Conservation (phyloP, 2,797 vertebrate species). For the Mionectes olivaceus region DNA sequence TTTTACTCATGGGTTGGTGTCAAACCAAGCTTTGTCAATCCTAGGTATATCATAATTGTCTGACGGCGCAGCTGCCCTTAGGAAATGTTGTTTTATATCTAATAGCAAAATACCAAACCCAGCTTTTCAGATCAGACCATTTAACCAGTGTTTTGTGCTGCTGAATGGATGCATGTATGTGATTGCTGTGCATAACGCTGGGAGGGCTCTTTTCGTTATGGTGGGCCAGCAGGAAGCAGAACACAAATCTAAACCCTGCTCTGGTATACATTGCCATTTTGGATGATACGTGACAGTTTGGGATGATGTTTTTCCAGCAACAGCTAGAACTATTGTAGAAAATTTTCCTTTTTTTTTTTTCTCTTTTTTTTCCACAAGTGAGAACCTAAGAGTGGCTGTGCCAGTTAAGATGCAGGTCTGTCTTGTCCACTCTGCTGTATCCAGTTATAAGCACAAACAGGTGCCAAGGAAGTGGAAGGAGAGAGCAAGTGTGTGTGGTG, state of each 20-base stretch:
- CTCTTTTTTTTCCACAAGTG: not conserved
- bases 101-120: not conserved
- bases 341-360: not conserved
- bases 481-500: rapidly evolving
- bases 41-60: not conserved
- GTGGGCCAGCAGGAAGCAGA: not conserved
- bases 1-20: not conserved
- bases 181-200: not conserved
- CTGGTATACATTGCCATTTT: not conserved
- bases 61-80: not conserved
- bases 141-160: not conserved
- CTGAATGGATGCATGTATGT: not conserved
- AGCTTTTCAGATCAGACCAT: not conserved
- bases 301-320: not conserved
- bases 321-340: not conserved
- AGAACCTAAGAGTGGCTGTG: not conserved
- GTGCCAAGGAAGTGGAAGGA: not conserved
- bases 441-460: not conserved
- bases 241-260: not conserved
- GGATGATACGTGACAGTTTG: not conserved
- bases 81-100: not conserved
- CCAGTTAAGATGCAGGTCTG: not conserved
- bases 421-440: not conserved
- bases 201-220: not conserved
- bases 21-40: not conserved